Percentiles rank a stretch among this genome's conserved stretches.
These are phyloP conservation scores for Nycteola revayana DNA, from an alignment of 2,888 invertebrate genomes.

Conservation along the genomic window DNA sequence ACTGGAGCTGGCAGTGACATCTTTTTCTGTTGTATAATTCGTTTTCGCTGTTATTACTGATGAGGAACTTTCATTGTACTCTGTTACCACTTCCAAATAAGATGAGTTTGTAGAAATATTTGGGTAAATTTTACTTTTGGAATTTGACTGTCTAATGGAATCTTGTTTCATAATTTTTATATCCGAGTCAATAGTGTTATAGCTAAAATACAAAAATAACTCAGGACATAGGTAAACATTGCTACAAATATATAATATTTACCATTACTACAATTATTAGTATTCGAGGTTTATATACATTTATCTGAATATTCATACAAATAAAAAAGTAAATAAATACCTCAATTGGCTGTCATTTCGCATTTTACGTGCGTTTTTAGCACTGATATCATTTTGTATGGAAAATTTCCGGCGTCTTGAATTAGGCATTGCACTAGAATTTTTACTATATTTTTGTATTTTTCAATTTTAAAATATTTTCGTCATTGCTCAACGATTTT, in stretches of 20 bases:
- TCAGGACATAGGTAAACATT: neutral
- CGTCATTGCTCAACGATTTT: conserved; percentile 27
- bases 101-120: conserved; percentile 43
- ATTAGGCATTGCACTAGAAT: conserved; percentile 62
- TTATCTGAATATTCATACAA: neutral
- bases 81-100: conserved; percentile 37
- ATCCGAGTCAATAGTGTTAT: conserved; percentile 32
- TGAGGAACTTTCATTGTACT: conserved; percentile 37
- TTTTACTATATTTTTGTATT: conserved; percentile 30
- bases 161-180: conserved; percentile 25
- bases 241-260: neutral
- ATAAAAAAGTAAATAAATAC: conserved; percentile 29
- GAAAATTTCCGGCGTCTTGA: conserved; percentile 67
- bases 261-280: neutral
- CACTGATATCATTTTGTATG: conserved; percentile 53
- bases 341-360: conserved; percentile 50
- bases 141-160: conserved; percentile 28
- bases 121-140: conserved; percentile 40
- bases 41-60: conserved; percentile 27
- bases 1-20: conserved; percentile 52
- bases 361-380: conserved; percentile 38
- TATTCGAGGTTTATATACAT: neutral
- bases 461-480: conserved; percentile 18
- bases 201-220: conserved; percentile 29
- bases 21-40: conserved; percentile 41